These are phyloP conservation scores for Phragmatobia fuliginosa DNA, from an alignment of 2,888 invertebrate species.

Conservation along the genomic window DNA sequence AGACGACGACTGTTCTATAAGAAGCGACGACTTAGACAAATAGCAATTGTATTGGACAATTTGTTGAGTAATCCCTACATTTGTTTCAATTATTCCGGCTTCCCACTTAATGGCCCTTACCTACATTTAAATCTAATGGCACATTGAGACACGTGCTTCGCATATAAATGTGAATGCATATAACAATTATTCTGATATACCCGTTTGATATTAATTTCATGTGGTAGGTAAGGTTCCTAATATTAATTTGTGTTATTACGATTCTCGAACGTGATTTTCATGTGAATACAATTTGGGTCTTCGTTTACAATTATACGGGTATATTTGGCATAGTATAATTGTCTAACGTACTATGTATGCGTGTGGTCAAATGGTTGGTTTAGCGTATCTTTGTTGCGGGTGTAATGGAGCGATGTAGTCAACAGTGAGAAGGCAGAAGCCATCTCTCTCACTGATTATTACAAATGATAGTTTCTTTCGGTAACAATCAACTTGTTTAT, in stretches of 20 bases:
- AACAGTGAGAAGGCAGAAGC: slow-evolving; percentile 60
- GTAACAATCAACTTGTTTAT: slow-evolving; percentile 57
- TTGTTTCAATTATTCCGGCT: slow-evolving; percentile 84
- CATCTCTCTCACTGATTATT: slow-evolving; percentile 74
- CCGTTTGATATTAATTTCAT: slow-evolving; percentile 58
- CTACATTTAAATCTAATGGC: slow-evolving; percentile 70
- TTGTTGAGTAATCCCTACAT: slow-evolving; percentile 85
- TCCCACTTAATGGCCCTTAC: slow-evolving; percentile 75
- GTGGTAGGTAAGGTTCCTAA: slow-evolving; percentile 61
- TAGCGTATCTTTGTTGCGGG: slow-evolving; percentile 81
- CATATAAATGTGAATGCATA: slow-evolving; percentile 66
- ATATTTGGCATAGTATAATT: slow-evolving; percentile 50
- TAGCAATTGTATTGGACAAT: slow-evolving; percentile 85
- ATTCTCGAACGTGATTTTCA: slow-evolving; percentile 57
- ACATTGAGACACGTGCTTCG: slow-evolving; percentile 69
- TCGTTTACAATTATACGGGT: slow-evolving; percentile 33
- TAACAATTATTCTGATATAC: slow-evolving; percentile 64
- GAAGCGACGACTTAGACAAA: slow-evolving; percentile 80
- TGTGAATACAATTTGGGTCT: slow-evolving; percentile 40
- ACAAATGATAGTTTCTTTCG: slow-evolving; percentile 81
- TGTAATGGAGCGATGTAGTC: slow-evolving; percentile 71
- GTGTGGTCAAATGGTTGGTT: slow-evolving; percentile 82
- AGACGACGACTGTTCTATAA: slow-evolving; percentile 70
- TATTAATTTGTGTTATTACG: slow-evolving; percentile 55
- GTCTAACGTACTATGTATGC: slow-evolving; percentile 58